Evolutionary conservation across 1,140 invertebrate species (phyloP), one percentile per base, ranked within the genome.

Genomic region (Lithobius niger): DNA sequence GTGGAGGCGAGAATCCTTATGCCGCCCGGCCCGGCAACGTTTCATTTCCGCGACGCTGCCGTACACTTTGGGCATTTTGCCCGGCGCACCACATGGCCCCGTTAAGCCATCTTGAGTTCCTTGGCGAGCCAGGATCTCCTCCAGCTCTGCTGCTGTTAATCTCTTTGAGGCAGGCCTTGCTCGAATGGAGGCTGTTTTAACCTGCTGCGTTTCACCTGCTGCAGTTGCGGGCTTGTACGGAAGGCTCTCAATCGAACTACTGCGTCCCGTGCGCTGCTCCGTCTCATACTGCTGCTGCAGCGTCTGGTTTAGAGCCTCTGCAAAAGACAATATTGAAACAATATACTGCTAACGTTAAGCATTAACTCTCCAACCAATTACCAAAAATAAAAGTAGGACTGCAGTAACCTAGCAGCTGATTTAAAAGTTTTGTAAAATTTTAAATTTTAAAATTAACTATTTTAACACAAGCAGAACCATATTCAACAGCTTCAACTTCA

Each of bases 21-120:
- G 53, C 59, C 53, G 59, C 83, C 83, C 77, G 85, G 86, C 62
- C 76, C 79, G 69, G 60, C 77, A 78, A 27, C 86, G 78, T 71
- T 95, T 95, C 90, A 95, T 95, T 71, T 94, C 89, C 0, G 90
- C 87, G 48, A 95, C 89, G 68, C 89, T 94, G 43, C 88, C 86
- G 71, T 94, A 95, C 24, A 94, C 89, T 62, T 83, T 76, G 1
- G 78, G 74, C 25, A 78, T 63, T 80, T 78, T 43, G 79, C 25
- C 27, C 21, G n/a, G 13, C 82, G 83, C 55, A 74, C 73, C 13
- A 75, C 74, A 0, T 62, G 57, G n/a, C 61, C 57, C 1, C 59
- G 54, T 13, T 21, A 52, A 47, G n/a, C 31, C 56, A 49, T 57
- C 59, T 10, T 57, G 57, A 22, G 61, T 59, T 61, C 81, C 78